Evolutionary conservation across 2,797 vertebrate species (phyloP), one percentile per base, ranked within the genome.

Genomic region (Numenius phaeopus): DNA sequence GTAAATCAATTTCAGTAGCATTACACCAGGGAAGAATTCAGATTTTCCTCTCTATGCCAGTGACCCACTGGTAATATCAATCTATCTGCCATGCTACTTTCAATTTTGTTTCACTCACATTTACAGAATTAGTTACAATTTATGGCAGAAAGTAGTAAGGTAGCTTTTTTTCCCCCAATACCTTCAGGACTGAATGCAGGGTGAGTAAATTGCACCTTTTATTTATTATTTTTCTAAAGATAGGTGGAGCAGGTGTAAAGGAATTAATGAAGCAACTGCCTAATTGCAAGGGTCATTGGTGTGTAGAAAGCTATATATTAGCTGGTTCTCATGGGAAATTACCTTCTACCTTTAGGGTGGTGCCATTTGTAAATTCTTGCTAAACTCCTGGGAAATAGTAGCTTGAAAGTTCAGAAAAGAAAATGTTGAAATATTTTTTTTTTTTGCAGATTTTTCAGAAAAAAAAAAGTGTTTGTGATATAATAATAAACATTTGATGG

Each of bases 251-350:
- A 97, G 95, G 67, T 98, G 91, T 97, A 97, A 87, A 96, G 64
- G 73, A 98, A 97, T 98, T 98, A 98, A 98, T 97, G 95, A 98
- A 98, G 91, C 89, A 97, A 95, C 87, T 89, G 89, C 54, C 84
- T 97, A 97, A 97, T 94, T 98, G 84, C 77, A 98, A 92, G 93
- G 97, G 97, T 98, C 95, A 96, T 66, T 95, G 91, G 42, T 97
- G 87, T 98, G 88, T 97, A 96, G 94, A 97, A 97, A 98, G 78
- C 87, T 96, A 97, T 97, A 98, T 98, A 98, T 98, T 98, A 98
- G 30, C 27, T 75, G 72, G 37, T 95, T 97, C 97, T 98, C 98
- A 77, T 82, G 96, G 97, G 98, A 98, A 98, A 98, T 98, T 98
- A 95, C 81, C 83, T 93, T 96, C 83, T 92, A 81, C 94, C 49